A percentile compares a stretch with the other conserved stretches of the same genome.
Conservation (phyloP, 1,140 invertebrate genomes). For the Tetragonula clypearis region DNA sequence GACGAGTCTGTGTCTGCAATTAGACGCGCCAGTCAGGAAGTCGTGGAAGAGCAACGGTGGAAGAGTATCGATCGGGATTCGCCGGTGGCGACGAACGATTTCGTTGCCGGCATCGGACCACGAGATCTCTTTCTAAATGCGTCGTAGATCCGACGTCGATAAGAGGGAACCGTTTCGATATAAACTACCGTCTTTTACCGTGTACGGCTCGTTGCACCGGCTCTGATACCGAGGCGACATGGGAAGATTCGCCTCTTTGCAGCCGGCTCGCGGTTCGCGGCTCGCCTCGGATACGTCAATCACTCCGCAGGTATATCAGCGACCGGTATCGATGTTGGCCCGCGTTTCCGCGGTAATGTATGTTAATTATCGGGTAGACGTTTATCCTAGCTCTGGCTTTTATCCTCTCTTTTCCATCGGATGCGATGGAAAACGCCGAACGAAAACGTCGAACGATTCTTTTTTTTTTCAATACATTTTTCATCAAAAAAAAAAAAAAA, state of each 20-base stretch:
- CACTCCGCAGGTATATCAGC: constrained; percentile 19
- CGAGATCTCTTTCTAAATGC: constrained; percentile 67
- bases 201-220: background rate
- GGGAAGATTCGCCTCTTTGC: constrained; percentile 28
- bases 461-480: background rate
- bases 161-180: constrained; percentile 46
- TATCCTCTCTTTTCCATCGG: background rate
- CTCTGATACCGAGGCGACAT: constrained; percentile 16
- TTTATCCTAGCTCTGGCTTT: constrained; percentile 2
- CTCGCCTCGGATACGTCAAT: constrained; percentile 32
- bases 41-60: constrained; percentile 48
- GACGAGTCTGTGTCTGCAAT: constrained; percentile 42
- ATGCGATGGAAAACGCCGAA: no score
- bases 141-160: constrained; percentile 62
- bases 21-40: constrained; percentile 66
- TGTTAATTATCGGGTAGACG: constrained; percentile 35
- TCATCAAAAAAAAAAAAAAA: background rate
- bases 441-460: background rate
- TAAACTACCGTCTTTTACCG: constrained; percentile 50
- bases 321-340: constrained; percentile 9
- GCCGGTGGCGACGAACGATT: constrained; percentile 58
- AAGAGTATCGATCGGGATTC: constrained; percentile 46
- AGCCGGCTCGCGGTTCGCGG: background rate
- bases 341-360: constrained; percentile 34
- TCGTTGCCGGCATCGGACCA: constrained; percentile 39